Percentiles rank a stretch among this genome's conserved stretches.
Evolutionary conservation across 2,888 invertebrate species (phyloP).

Genomic region (Agrochola litura): DNA sequence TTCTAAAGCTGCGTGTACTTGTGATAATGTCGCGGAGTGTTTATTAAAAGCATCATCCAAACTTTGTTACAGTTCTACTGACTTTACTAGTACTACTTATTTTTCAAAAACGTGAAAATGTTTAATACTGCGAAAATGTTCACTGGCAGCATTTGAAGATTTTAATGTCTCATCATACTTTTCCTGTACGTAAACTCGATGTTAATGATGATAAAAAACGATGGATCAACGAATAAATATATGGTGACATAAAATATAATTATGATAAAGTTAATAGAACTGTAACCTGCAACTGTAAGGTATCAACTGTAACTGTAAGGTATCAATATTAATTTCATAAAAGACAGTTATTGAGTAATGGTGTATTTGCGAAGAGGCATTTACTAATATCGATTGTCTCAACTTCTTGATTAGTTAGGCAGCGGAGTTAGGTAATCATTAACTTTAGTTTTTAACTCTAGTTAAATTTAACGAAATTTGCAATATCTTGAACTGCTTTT

Average conservation of each 20-base stretch:
- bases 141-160: background rate
- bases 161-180: background rate
- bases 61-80: constrained; percentile 31
- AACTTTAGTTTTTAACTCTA: constrained; percentile 59
- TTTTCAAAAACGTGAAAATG: constrained; percentile 8
- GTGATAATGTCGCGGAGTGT: constrained; percentile 48
- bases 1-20: constrained; percentile 40
- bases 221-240: background rate
- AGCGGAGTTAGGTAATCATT: constrained; percentile 56
- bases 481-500: constrained; percentile 46
- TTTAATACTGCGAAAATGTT: background rate
- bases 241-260: background rate
- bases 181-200: background rate
- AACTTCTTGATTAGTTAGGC: constrained; percentile 50
- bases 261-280: constrained; percentile 30
- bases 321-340: constrained; percentile 53
- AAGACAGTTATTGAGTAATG: constrained; percentile 63
- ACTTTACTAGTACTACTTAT: background rate
- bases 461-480: constrained; percentile 49
- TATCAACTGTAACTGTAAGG: constrained; percentile 15
- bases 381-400: constrained; percentile 66
- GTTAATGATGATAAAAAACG: background rate
- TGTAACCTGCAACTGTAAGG: constrained; percentile 15
- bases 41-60: constrained; percentile 36
- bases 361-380: constrained; percentile 66